Evolutionary conservation across 1,140 invertebrate genomes (phyloP), one percentile per base, ranked within the genome.

Genomic region (Bombus ignitus): DNA sequence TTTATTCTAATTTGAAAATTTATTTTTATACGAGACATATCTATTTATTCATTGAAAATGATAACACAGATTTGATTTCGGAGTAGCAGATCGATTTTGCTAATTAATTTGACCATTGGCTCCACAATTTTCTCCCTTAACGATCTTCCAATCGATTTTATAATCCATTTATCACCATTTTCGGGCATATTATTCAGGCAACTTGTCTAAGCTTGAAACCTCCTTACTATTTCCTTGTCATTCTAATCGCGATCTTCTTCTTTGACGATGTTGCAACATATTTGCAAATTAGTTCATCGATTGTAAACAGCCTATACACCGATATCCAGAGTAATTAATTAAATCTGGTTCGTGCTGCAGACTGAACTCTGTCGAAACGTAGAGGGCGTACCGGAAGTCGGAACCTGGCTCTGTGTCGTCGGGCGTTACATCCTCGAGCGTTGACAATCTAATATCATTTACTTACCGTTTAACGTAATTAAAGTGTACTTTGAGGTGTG

Each of bases 371-470:
- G n/a, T 10, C 32, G 37, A 71, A 59, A n/a, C 18, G 35, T 39
- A 74, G 72, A 18, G n/a, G 37, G 3, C 32, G 35, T 35, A 35
- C 28, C 39, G 65, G 65, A 13, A 28, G 47, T 77, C 65, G 78
- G 28, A 53, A 32, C 18, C 53, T 32, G 35, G 75, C 66, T 74
- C 25, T 62, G 74, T 42, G 76, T 79, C 65, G 28, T 25, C 70
- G 74, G 65, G 73, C 37, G 76, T 88, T 83, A 88, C 76, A 90
- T 91, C 89, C 89, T 77, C 87, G 65, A 88, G 89, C 87, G 84
- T 82, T 90, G 89, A 90, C 90, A 87, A 88, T 91, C 87, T 91
- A 88, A 90, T 87, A 84, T 91, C 90, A 91, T 91, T 91, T 90
- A 90, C 89, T 90, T 90, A 84, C 83, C 87, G 89, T 90, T 90